Conservation (phyloP, 1,140 invertebrate genomes). For the Cardiocondyla obscurior region DNA sequence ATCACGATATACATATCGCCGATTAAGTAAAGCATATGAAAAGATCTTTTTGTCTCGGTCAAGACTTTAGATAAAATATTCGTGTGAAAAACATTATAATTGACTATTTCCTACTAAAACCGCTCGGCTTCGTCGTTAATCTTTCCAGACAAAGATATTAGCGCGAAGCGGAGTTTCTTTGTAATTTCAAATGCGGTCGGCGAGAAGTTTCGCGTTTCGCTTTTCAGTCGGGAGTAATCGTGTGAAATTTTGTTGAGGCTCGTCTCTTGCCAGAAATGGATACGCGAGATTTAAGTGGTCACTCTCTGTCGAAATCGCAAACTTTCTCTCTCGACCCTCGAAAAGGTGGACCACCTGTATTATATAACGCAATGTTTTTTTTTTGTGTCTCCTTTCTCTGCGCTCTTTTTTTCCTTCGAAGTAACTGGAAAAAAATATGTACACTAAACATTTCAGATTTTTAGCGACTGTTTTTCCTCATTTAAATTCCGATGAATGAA, state of each 20-base stretch:
- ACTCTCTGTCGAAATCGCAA: conserved; percentile 51
- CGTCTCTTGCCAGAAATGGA: conserved; percentile 22
- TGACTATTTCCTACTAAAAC: not conserved
- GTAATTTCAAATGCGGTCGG: not conserved
- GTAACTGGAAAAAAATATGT: no score
- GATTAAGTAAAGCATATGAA: no score
- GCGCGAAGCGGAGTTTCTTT: not conserved
- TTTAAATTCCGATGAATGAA: not conserved
- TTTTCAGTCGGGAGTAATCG: not conserved
- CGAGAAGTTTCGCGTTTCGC: not conserved
- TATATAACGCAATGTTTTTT: conserved; percentile 12
- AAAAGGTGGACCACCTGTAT: conserved; percentile 33
- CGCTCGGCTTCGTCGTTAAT: not conserved
- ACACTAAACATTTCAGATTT: not conserved
- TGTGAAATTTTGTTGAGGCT: conserved; percentile 18
- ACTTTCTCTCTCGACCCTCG: conserved; percentile 48
- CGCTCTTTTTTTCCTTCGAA: not conserved
- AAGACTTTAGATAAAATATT: not conserved
- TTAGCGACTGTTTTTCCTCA: not conserved
- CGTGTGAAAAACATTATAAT: not conserved
- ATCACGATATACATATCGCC: not conserved
- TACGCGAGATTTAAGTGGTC: conserved; percentile 21
- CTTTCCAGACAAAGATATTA: not conserved
- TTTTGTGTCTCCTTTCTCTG: not conserved
- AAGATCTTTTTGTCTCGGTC: not conserved